Conservation (phyloP, 2,113 vertebrate species). For the Eurypyga helias region DNA sequence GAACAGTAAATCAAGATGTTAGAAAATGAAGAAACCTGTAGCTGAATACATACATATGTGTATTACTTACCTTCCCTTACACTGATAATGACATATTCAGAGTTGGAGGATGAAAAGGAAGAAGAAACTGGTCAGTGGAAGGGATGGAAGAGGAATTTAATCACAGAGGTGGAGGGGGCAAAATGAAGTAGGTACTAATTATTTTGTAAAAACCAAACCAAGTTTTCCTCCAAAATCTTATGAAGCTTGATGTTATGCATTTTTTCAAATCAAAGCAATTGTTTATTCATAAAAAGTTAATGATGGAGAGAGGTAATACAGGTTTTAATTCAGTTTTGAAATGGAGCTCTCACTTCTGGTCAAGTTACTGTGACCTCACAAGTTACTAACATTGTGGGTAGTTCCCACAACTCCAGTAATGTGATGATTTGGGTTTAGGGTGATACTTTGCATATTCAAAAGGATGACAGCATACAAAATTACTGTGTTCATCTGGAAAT, state of each 20-base stretch:
- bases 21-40: not conserved
- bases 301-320: not conserved
- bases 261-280: not conserved
- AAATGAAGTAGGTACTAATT: not conserved
- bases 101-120: not conserved
- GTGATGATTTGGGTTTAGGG: not conserved
- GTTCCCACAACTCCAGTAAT: not conserved
- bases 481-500: not conserved
- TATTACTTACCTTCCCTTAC: not conserved
- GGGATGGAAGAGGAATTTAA: not conserved
- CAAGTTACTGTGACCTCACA: not conserved
- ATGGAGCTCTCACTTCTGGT: not conserved
- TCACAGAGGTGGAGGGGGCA: fast-evolving
- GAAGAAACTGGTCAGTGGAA: not conserved
- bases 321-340: not conserved
- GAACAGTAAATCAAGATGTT: not conserved
- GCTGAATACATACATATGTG: not conserved
- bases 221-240: not conserved
- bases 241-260: not conserved
- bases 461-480: not conserved
- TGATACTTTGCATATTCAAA: not conserved
- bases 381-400: not conserved
- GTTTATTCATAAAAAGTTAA: not conserved
- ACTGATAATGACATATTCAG: not conserved
- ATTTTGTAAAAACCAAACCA: not conserved